phyloP scores from a whole-genome alignment of 2,888 invertebrate genomes.

The Drosophila paranaensis region DNA sequence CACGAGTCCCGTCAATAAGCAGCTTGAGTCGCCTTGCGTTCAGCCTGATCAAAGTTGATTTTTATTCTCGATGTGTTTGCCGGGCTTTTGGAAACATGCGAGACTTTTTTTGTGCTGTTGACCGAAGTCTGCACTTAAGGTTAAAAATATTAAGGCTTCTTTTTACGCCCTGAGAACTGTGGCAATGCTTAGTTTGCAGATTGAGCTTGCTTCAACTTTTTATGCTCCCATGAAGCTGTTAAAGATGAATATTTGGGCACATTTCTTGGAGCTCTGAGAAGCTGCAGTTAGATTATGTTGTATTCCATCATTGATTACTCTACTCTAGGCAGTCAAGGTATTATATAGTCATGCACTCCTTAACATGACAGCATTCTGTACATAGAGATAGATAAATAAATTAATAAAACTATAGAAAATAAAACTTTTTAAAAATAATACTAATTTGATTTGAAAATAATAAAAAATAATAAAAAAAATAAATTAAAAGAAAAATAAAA shows the following conservation, averaged over 20 bases:
- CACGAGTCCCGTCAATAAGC: conserved; percentile 19
- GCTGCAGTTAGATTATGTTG: no score
- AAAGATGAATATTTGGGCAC: not conserved
- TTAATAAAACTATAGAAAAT: not conserved
- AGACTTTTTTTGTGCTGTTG: not conserved
- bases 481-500: no score
- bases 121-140: not conserved
- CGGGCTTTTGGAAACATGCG: not conserved
- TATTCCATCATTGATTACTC: no score
- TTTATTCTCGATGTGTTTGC: not conserved
- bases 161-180: not conserved
- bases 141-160: not conserved
- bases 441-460: not conserved
- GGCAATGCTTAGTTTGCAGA: not conserved
- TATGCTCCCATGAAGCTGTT: not conserved
- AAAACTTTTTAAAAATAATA: not conserved
- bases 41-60: conserved; percentile 1
- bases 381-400: no score
- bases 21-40: not conserved
- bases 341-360: no score
- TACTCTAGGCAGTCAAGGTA: no score
- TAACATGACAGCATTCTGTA: no score
- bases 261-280: no score
- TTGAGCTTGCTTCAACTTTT: not conserved
- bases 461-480: not conserved